Evolutionary conservation across 2,797 vertebrate species (phyloP), one percentile per base, ranked within the genome.

Genomic region (Cossypha dichroa): DNA sequence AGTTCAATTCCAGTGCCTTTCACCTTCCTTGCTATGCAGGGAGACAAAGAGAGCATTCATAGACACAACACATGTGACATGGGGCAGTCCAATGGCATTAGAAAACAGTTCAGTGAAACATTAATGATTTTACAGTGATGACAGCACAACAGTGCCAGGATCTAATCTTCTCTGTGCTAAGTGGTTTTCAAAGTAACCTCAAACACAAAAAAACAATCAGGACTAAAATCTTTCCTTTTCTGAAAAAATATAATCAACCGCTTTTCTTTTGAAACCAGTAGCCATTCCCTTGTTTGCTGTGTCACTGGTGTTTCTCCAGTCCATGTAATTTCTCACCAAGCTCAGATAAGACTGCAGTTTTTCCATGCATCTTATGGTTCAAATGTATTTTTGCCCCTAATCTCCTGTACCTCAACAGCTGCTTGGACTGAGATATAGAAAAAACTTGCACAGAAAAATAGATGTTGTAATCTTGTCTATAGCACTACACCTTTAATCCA

Each of bases 11-110:
- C 81, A 66, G 60, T 43, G 70, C 88, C 64, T 93, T 93, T 87
- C 70, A 93, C 86, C 83, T 94, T 88, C 40, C 36, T 7, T 29
- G 58, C 80, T 86, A 74, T 4, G 11, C 70, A 60, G 46, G 51
- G 60, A 93, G 70, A 97, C 96, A 97, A 97, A 96, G 93, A 79
- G 55, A 82, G 60, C 90, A 94, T 95, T 97, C 93, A 97, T 5
- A 85, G 81, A 48, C 76, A 60, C 31, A 29, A 58, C 72, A 78
- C 94, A 80, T 92, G 95, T 93, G 93, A 95, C 88, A 63, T 13
- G 49, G 79, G 70, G 52, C 85, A 85, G 38, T 67, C 88, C 92
- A 93, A 88, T 80, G 93, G 64, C 77, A 87, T 96, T 97, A 76
- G 74, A 92, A 29, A 51, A 58, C 70, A 85, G 86, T 63, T 93